Evolutionary conservation across 2,113 vertebrate species (phyloP).

Genomic region (Phrynosoma platyrhinos): DNA sequence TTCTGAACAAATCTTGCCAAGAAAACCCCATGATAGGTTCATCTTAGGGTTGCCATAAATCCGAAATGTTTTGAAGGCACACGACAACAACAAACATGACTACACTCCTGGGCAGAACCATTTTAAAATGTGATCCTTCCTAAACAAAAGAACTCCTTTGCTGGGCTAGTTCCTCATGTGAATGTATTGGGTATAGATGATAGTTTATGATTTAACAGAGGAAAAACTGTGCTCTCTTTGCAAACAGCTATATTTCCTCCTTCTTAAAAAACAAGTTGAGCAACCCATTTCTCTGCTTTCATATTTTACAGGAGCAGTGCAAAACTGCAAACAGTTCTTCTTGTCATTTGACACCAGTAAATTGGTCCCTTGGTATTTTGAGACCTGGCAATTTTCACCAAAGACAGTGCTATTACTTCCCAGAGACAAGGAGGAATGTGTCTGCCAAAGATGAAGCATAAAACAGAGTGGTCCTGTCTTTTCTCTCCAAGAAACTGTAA

Average conservation of each 20-base stretch:
- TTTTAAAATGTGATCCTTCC: background rate
- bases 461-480: background rate
- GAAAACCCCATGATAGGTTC: too few relatives aligned
- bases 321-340: background rate
- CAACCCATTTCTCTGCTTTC: background rate
- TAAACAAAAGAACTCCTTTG: background rate
- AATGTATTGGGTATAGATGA: background rate
- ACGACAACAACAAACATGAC: too few relatives aligned
- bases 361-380: background rate
- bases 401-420: background rate
- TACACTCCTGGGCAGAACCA: too few relatives aligned
- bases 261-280: background rate
- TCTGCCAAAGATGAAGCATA: conserved; percentile 34
- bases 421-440: background rate
- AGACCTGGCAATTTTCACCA: conserved; percentile 8
- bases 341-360: background rate
- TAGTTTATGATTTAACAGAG: background rate
- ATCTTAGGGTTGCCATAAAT: too few relatives aligned
- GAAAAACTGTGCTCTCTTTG: background rate
- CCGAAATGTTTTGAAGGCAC: too few relatives aligned
- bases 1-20: too few relatives aligned
- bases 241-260: background rate
- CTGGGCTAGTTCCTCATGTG: background rate
- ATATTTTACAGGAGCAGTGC: conserved; percentile 30
- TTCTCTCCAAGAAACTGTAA: conserved; percentile 1